These are phyloP conservation scores for Gadopsis marmoratus DNA, from an alignment of 2,797 vertebrate genomes.

Conservation along the genomic window DNA sequence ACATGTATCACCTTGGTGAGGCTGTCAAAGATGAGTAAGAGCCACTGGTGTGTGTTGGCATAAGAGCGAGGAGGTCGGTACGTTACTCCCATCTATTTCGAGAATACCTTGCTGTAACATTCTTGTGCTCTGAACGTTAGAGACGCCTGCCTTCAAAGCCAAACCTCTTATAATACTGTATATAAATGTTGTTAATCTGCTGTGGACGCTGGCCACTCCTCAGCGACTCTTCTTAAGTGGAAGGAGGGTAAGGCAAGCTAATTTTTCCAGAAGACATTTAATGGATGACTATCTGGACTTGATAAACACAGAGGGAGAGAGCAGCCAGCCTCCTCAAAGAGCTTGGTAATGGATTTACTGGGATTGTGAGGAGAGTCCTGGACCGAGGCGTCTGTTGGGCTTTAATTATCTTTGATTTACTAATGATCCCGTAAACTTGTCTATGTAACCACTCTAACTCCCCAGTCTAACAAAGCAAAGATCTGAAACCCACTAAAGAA, in stretches of 20 bases:
- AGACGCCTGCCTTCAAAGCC: conserved; percentile 3
- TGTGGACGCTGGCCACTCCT: not conserved
- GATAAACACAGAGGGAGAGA: conserved; percentile 18
- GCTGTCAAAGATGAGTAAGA: conserved; percentile 48
- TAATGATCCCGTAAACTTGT: conserved; percentile 31
- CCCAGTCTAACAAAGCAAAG: conserved; percentile 17
- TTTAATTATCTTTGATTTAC: conserved; percentile 53
- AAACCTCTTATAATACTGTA: not conserved
- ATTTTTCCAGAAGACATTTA: conserved; percentile 10
- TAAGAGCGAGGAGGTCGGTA: not conserved
- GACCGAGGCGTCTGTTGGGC: conserved; percentile 19
- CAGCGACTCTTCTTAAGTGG: not conserved
- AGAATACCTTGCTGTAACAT: conserved; percentile 18
- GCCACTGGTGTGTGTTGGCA: conserved; percentile 44
- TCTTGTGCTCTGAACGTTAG: not conserved
- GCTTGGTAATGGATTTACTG: conserved; percentile 33
- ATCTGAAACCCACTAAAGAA: conserved; percentile 2
- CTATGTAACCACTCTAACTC: conserved; percentile 21
- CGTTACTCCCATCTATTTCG: conserved; percentile 32
- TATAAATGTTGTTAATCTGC: conserved; percentile 2
- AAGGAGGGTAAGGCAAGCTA: not conserved
- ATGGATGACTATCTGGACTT: conserved; percentile 17
- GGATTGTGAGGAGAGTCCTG: conserved; percentile 25
- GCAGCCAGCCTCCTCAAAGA: not conserved
- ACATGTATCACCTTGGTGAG: conserved; percentile 39